phyloP scores from a whole-genome alignment of 2,888 invertebrate genomes.

The Epirrita christyi region DNA sequence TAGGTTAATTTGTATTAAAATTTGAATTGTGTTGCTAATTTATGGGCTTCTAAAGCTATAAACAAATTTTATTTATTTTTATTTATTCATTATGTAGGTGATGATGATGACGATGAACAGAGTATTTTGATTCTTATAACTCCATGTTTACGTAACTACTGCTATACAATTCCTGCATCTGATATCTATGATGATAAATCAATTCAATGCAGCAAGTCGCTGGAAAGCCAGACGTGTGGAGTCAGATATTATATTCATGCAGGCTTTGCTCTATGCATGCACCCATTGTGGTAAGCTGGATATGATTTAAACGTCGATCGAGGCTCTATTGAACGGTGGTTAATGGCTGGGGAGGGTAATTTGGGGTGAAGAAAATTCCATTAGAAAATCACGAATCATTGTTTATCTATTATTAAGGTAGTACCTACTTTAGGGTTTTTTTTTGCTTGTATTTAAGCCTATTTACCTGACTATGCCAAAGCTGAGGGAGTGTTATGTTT shows the following conservation, averaged over 20 bases:
- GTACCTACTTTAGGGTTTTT: too few relatives aligned
- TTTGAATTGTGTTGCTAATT: too few relatives aligned
- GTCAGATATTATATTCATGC: conserved; percentile 20
- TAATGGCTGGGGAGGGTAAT: conserved; percentile 19
- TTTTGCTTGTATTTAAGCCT: too few relatives aligned
- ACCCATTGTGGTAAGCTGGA: conserved; percentile 15
- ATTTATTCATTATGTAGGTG: too few relatives aligned
- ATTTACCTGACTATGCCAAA: too few relatives aligned
- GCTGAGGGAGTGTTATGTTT: too few relatives aligned
- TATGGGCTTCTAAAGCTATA: too few relatives aligned
- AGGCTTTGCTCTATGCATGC: conserved; percentile 18
- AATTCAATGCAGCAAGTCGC: conserved; percentile 14
- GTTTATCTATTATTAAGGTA: not conserved
- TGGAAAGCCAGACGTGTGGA: conserved; percentile 17
- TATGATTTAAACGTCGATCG: conserved; percentile 27
- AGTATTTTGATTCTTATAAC: not conserved
- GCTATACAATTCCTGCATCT: not conserved
- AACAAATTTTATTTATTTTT: too few relatives aligned
- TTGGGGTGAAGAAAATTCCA: conserved; percentile 23
- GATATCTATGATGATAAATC: conserved; percentile 18
- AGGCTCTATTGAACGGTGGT: conserved; percentile 16
- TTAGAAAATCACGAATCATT: conserved; percentile 4
- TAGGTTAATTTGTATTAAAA: too few relatives aligned
- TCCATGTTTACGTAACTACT: not conserved
- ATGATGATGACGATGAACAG: too few relatives aligned